Conservation (phyloP, 2,797 vertebrate genomes). For the Hydrocynus forskahlii region DNA sequence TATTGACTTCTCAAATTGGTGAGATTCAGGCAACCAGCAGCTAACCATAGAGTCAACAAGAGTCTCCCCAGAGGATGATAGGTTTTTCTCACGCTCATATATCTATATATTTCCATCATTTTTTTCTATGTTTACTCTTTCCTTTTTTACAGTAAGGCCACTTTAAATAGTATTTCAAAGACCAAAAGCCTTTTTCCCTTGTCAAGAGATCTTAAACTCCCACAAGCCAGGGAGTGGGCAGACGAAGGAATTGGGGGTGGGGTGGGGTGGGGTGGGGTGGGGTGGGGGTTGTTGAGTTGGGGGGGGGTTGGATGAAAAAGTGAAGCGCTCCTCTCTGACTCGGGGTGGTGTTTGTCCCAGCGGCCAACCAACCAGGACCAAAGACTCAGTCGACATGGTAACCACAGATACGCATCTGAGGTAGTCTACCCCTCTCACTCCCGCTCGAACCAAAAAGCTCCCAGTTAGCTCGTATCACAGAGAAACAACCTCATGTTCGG, state of each 20-base stretch:
- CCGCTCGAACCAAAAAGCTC: slow-evolving; percentile 83
- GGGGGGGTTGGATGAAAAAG: slow-evolving; percentile 76
- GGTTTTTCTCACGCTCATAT: slow-evolving; percentile 60
- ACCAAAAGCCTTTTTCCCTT: slow-evolving; percentile 79
- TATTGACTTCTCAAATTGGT: slow-evolving; percentile 72
- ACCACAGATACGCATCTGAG: slow-evolving; percentile 87
- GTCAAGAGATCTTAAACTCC: slow-evolving; percentile 77
- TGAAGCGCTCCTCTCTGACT: slow-evolving; percentile 81
- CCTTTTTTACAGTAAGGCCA: slow-evolving; percentile 88
- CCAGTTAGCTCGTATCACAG: slow-evolving; percentile 61
- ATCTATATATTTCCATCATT: slow-evolving; percentile 50
- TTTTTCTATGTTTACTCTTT: slow-evolving; percentile 28
- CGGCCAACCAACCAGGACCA: slow-evolving; percentile 74
- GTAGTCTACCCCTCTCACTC: slow-evolving; percentile 83
- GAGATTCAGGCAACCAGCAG: slow-evolving; percentile 75
- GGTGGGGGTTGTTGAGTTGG: no score
- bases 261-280: no score
- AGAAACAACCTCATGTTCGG: slow-evolving; percentile 77
- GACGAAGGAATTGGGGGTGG: no score
- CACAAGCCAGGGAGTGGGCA: slow-evolving; percentile 57
- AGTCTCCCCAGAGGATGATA: slow-evolving; percentile 79
- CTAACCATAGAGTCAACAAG: slow-evolving; percentile 68
- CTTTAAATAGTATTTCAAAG: slow-evolving; percentile 89
- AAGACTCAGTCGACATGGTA: slow-evolving; percentile 84
- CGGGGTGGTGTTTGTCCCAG: slow-evolving; percentile 73